Evolutionary conservation across 2,888 invertebrate species (phyloP).

Genomic region (Altica lythri): DNA sequence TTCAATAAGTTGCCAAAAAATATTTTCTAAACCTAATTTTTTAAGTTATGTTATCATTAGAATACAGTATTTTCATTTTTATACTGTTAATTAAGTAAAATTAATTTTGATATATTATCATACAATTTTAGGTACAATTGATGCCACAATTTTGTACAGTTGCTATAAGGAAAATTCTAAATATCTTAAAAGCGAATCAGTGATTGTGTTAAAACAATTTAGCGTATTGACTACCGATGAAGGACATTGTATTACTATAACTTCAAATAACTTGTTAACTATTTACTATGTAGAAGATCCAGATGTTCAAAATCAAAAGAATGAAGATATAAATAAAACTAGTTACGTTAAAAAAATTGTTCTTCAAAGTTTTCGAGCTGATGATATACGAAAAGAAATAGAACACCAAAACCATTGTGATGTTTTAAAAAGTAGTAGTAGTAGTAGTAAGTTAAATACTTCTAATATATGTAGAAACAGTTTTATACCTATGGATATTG

Average conservation of each 20-base stretch:
- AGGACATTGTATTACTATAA: conserved; percentile 48
- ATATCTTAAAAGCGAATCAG: conserved; percentile 45
- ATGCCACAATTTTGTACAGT: conserved; percentile 46
- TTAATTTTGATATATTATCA: too few relatives aligned
- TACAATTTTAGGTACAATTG: conserved; percentile 49
- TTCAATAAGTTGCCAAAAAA: too few relatives aligned
- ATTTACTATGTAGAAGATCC: conserved; percentile 42
- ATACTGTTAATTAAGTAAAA: not conserved
- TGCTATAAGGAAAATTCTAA: conserved; percentile 46
- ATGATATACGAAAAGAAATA: conserved; percentile 28
- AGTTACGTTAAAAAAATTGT: conserved; percentile 26
- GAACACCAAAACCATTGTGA: conserved; percentile 2
- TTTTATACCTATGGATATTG: too few relatives aligned
- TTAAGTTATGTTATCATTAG: not conserved
- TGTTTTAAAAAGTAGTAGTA: not conserved
- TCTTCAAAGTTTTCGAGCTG: conserved; percentile 16
- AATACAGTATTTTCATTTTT: not conserved
- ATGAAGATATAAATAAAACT: not conserved
- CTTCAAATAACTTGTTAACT: conserved; percentile 47
- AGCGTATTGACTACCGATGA: conserved; percentile 46
- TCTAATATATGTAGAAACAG: too few relatives aligned
- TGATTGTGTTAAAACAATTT: conserved; percentile 47
- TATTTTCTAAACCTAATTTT: too few relatives aligned
- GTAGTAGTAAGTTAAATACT: too few relatives aligned
- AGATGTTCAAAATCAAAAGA: not conserved